Conservation (phyloP, 2,888 invertebrate genomes). For the Vandiemenella viatica region DNA sequence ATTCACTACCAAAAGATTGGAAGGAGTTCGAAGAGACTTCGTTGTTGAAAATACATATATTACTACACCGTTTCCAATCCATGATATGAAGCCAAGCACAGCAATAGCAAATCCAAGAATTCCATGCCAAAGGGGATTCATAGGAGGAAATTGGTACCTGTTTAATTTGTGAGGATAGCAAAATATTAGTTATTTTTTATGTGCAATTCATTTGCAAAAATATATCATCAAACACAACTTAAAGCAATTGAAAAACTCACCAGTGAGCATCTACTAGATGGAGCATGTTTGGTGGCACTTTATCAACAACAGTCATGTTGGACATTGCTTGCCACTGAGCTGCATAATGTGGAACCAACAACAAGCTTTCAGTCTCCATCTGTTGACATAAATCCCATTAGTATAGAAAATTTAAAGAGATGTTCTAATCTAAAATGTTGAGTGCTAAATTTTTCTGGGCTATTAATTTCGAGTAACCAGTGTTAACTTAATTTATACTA, state of each 20-base stretch:
- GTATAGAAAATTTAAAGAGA: no score
- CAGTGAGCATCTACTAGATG: conserved; percentile 52
- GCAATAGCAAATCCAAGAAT: conserved; percentile 65
- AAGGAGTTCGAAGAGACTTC: conserved; percentile 67
- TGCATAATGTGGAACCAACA: conserved; percentile 1
- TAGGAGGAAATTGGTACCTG: conserved; percentile 79
- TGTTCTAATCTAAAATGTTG: no score
- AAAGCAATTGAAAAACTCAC: conserved; percentile 17
- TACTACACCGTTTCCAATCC: conserved; percentile 51
- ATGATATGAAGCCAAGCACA: conserved; percentile 50
- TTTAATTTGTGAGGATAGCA: no score
- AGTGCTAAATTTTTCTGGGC: no score
- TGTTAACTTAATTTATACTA: no score
- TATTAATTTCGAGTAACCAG: no score
- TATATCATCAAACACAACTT: not conserved
- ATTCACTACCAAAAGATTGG: conserved; percentile 80
- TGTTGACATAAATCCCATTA: no score
- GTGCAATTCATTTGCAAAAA: not conserved
- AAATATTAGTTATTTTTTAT: not conserved
- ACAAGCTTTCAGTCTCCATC: conserved; percentile 1
- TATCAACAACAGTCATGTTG: conserved; percentile 52
- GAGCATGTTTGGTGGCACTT: conserved; percentile 56
- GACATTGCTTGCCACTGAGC: conserved; percentile 1
- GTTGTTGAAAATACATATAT: conserved; percentile 60
- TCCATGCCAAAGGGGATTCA: conserved; percentile 79